Evolutionary conservation across 2,797 vertebrate genomes (phyloP), one percentile per base, ranked within the genome.

Genomic region (Mormyrops attenuatus): DNA sequence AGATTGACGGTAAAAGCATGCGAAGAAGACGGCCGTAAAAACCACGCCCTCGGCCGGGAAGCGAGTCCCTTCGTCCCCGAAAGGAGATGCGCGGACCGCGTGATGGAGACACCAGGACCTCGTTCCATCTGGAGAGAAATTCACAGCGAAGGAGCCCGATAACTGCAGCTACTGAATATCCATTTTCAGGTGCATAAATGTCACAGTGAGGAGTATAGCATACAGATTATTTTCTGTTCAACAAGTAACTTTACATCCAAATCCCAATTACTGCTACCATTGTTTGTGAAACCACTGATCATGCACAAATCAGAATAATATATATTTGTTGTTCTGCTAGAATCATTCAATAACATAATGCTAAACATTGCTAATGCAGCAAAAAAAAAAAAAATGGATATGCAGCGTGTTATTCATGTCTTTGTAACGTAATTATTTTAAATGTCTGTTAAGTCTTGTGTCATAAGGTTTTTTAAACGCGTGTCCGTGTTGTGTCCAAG

Each of bases 361-460:
- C 52, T 34, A 63, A 87, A 60, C 9, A 47, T 38, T 34, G n/a
- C 52, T 52, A 87, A 41, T n/a, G 55, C 34, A 50, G 22, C 11
- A 57, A 8, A 15, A 86, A 22, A 17, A 57, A 8, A 15, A 86
- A 22, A 17, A 57, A 20, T 13, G 38, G 52, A 30, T 34, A 57
- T n/a, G 53, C 38, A 30, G 38, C 11, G 20, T 87, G 86, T 60
- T 57, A 60, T 87, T 63, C 86, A 22, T 53, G 86, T 41, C 13
- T 47, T 13, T 52, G 84, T 85, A 85, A 85, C 44, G n/a, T 41
- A 41, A 60, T 60, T 44, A 38, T 82, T 82, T 82, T 60, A 87
- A 60, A 60, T 44, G 30, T 87, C 34, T 87, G 86, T 87, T 87
- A 60, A 53, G 86, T 87, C 86, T 87, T 44, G 86, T 63, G 53